These are phyloP conservation scores for Pangasius mekongensis DNA, from an alignment of 2,797 vertebrate genomes.

Conservation along the genomic window DNA sequence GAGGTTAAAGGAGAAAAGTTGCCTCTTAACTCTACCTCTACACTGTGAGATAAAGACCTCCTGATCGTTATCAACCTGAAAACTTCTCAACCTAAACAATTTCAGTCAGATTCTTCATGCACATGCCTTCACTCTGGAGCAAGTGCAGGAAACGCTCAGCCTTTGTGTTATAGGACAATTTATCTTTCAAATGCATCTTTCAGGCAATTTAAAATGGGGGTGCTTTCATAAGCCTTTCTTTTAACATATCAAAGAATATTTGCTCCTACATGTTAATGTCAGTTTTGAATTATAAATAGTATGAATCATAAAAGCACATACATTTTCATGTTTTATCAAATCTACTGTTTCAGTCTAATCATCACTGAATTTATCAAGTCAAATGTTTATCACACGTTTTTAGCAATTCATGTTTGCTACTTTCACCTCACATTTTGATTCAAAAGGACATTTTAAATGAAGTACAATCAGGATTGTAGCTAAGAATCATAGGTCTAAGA, in stretches of 20 bases:
- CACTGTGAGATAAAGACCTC: slow-evolving; percentile 1
- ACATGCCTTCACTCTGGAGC: background rate
- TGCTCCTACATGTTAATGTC: background rate
- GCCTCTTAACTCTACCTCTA: background rate
- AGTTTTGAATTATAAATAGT: background rate
- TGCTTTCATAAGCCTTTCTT: background rate
- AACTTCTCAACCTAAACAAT: background rate
- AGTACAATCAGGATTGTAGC: background rate
- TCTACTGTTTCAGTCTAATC: background rate
- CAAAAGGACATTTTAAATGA: background rate
- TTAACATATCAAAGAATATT: background rate
- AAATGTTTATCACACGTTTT: background rate
- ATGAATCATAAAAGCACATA: background rate
- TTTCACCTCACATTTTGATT: background rate
- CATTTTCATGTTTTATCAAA: background rate
- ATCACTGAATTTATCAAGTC: background rate
- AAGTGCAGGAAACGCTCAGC: background rate
- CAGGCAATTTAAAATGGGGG: background rate
- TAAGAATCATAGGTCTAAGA: no score
- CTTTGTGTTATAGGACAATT: background rate
- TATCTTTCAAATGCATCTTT: background rate
- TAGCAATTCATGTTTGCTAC: background rate
- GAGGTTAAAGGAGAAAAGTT: slow-evolving; percentile 27
- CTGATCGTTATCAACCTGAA: slow-evolving; percentile 18
- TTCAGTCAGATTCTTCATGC: background rate